Evolutionary conservation across 2,113 vertebrate species (phyloP).

Genomic region (Rhagologus leucostigma): DNA sequence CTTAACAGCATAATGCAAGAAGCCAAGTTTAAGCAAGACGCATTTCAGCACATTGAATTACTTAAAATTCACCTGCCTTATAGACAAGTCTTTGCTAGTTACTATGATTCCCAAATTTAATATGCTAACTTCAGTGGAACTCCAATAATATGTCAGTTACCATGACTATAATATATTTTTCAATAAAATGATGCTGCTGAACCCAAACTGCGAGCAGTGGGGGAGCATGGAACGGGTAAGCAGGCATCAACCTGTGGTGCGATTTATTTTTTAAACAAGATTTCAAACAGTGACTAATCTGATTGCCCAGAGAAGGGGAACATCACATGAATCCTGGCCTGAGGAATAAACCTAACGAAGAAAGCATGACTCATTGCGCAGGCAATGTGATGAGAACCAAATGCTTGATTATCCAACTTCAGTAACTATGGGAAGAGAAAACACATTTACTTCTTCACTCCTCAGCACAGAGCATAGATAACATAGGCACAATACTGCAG

Average conservation of each 20-base stretch:
- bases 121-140: background rate
- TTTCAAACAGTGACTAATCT: slow-evolving; percentile 52
- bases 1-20: background rate
- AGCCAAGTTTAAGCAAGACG: background rate
- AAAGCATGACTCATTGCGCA: slow-evolving; percentile 37
- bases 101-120: background rate
- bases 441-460: background rate
- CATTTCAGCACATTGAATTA: background rate
- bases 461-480: background rate
- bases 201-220: background rate
- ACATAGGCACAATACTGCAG: background rate
- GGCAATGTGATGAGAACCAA: slow-evolving; percentile 45
- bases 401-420: slow-evolving; percentile 14
- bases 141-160: background rate
- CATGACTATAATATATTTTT: background rate
- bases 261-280: background rate
- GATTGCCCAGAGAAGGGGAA: background rate
- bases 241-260: background rate
- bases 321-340: slow-evolving; percentile 44
- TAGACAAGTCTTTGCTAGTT: background rate
- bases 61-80: background rate
- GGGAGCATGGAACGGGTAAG: background rate
- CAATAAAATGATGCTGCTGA: background rate
- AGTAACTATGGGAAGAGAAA: background rate
- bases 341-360: slow-evolving; percentile 22